Evolutionary conservation across 2,113 vertebrate genomes (phyloP), one percentile per base, ranked within the genome.

Genomic region (Nipponia nippon): DNA sequence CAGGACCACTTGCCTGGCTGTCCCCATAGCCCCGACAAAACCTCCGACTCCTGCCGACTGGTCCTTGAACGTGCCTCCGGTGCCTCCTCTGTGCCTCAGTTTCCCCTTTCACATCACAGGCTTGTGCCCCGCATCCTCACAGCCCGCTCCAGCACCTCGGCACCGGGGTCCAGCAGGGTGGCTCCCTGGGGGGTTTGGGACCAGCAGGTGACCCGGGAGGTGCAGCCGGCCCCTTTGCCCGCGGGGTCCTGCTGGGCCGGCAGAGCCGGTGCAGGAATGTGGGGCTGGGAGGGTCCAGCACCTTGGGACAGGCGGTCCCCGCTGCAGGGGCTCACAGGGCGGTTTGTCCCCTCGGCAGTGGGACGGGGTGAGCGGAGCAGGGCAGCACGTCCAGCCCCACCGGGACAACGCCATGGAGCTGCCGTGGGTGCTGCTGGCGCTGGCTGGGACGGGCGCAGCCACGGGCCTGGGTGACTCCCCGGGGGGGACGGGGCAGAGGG

Each of bases 51-150:
- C 71, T 52, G 25, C 55, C 18, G 18, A 3, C 5, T 10, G 10
- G 0, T 10, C 56, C 63, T 11, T 6, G 25, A 65, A 13, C 0
- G 0, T 0, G 0, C 1, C 13, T 34, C 25, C 13, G 1, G 9
- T 9, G 23, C 16, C 22, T 16, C 32, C 23, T 32, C 38, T 3
- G 38, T 90, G 91, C 80, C 93, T 95, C 92, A 16, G 75, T 86
- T 92, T 95, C 66, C 65, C 92, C 58, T 79, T 42, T 50, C 23
- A 11, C 12, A 11, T 16, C 32, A 0, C 36, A 34, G n/a, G 1
- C 13, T 25, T 4, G 42, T 32, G 38, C 4, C 61, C 56, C 1
- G 11, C 16, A 15, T 20, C 85, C 69, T n/a, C 6, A 0, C 62
- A 46, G 49, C 49, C 19, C 3, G 4, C 25, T 6, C 36, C 4